phyloP scores from a whole-genome alignment of 2,113 vertebrate genomes.

The Gobio gobio region DNA sequence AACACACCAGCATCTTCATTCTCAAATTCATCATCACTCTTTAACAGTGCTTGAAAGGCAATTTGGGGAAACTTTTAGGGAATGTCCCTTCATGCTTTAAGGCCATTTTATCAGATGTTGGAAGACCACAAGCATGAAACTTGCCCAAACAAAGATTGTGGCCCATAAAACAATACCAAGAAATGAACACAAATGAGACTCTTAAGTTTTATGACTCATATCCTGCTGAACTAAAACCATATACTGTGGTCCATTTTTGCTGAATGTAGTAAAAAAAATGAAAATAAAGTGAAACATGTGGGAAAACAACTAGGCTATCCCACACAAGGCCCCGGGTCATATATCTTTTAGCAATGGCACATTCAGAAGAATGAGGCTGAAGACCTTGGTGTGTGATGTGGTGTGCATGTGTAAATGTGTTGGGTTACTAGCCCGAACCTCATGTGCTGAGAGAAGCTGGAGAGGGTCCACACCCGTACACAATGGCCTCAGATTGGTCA shows the following conservation, averaged over 20 bases:
- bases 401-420: not conserved
- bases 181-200: conserved; percentile 58
- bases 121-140: conserved; percentile 42
- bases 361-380: not conserved
- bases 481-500: no score
- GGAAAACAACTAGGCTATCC: not conserved
- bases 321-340: not conserved
- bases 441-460: not conserved
- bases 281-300: conserved; percentile 8
- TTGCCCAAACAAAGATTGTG: conserved; percentile 45
- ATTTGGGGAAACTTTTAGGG: conserved; percentile 14
- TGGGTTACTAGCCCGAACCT: not conserved
- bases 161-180: conserved; percentile 63
- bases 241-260: conserved; percentile 16
- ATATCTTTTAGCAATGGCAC: not conserved
- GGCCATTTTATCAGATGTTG: conserved; percentile 2
- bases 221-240: conserved; percentile 13
- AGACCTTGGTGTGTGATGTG: conserved; percentile 6
- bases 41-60: not conserved
- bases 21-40: conserved; percentile 13
- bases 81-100: conserved; percentile 33
- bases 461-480: no score
- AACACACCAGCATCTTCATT: not conserved
- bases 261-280: conserved; percentile 4
- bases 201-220: conserved; percentile 37